A percentile compares a stretch with the other conserved stretches of the same genome.
Conservation (phyloP, 2,797 vertebrate genomes). For the Argentina silus region DNA sequence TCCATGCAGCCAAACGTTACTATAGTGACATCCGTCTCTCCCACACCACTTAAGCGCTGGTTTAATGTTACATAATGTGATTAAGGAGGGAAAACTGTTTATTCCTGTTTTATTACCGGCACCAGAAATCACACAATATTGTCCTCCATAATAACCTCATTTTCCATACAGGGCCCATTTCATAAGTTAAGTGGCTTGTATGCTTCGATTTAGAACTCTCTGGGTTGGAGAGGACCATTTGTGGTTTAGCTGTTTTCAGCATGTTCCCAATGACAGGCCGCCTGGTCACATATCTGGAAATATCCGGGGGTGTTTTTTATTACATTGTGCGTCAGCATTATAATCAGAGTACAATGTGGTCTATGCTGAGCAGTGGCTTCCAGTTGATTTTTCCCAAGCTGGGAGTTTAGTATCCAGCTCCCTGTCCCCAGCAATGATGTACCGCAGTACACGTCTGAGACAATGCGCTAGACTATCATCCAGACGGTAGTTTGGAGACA, state of each 20-base stretch:
- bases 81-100: slow-evolving; percentile 46
- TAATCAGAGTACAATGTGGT: slow-evolving; percentile 26
- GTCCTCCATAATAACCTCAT: slow-evolving; percentile 49
- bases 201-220: slow-evolving; percentile 32
- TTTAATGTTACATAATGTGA: slow-evolving; percentile 60
- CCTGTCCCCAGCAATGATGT: neutral
- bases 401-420: neutral
- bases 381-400: slow-evolving; percentile 32
- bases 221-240: slow-evolving; percentile 29
- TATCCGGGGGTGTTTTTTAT: slow-evolving; percentile 35
- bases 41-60: slow-evolving; percentile 29
- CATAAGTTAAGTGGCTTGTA: slow-evolving; percentile 48
- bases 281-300: slow-evolving; percentile 33
- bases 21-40: slow-evolving; percentile 49
- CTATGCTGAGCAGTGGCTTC: slow-evolving; percentile 25
- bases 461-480: slow-evolving; percentile 8
- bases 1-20: slow-evolving; percentile 29
- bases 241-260: slow-evolving; percentile 54
- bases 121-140: slow-evolving; percentile 37
- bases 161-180: slow-evolving; percentile 44
- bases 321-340: slow-evolving; percentile 35
- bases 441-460: slow-evolving; percentile 2
- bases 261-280: slow-evolving; percentile 49
- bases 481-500: slow-evolving; percentile 15
- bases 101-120: slow-evolving; percentile 48